phyloP scores from a whole-genome alignment of 2,113 vertebrate species.

The Phalacrocorax pelagicus region DNA sequence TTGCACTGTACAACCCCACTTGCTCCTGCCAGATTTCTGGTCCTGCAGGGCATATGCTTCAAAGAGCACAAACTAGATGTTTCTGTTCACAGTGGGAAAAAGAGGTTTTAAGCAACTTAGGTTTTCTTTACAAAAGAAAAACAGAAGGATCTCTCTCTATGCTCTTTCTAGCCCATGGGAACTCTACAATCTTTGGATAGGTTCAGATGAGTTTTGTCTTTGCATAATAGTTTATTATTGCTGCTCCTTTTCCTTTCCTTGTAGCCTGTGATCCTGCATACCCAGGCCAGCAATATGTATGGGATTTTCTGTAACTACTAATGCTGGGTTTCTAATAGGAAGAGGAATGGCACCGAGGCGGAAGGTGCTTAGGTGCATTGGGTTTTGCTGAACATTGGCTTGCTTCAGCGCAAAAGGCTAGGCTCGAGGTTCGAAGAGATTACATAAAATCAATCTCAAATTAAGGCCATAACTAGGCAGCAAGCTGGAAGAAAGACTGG shows the following conservation, averaged over 20 bases:
- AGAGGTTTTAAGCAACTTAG: not conserved
- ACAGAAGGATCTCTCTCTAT: not conserved
- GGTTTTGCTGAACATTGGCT: not conserved
- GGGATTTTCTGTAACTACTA: not conserved
- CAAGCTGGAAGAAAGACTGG: not conserved
- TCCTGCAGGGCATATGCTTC: not conserved
- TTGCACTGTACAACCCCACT: not conserved
- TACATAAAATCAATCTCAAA: conserved; percentile 20
- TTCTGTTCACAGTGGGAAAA: not conserved
- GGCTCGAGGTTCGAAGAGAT: not conserved
- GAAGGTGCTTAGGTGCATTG: not conserved
- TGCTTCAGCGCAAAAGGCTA: not conserved
- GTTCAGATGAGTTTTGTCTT: not conserved
- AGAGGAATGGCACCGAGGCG: not conserved
- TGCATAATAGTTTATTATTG: not conserved
- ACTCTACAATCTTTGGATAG: not conserved
- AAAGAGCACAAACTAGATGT: not conserved
- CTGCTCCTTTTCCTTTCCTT: not conserved
- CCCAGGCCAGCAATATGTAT: not conserved
- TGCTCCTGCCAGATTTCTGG: not conserved
- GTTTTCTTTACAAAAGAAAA: not conserved
- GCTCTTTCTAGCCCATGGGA: not conserved
- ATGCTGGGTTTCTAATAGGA: not conserved
- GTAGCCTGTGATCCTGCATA: not conserved
- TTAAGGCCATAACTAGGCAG: conserved; percentile 5